Conservation (phyloP, 2,888 invertebrate species). For the Lithosia quadra region DNA sequence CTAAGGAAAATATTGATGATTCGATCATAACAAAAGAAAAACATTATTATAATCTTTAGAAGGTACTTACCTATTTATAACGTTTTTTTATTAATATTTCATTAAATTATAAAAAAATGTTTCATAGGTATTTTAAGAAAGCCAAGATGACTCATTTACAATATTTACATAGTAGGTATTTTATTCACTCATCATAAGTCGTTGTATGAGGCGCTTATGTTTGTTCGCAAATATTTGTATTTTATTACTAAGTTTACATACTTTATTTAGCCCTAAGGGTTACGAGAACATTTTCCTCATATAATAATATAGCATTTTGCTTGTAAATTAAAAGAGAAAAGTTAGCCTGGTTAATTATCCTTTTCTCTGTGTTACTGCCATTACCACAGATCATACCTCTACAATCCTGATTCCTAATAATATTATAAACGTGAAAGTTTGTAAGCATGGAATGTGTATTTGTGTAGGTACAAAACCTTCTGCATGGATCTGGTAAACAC, state of each 20-base stretch:
- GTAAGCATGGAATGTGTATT: too few species aligned
- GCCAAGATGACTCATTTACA: constrained; percentile 11
- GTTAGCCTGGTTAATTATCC: not conserved
- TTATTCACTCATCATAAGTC: constrained; percentile 34
- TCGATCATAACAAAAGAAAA: too few species aligned
- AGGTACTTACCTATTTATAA: too few species aligned
- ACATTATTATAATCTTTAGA: too few species aligned
- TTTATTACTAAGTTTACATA: constrained; percentile 35
- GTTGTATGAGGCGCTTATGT: constrained; percentile 21
- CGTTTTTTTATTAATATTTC: too few species aligned
- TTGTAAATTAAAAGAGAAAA: constrained; percentile 9
- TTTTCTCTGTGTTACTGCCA: not conserved
- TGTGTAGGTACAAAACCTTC: too few species aligned
- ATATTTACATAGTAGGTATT: constrained; percentile 31
- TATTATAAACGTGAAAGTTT: too few species aligned
- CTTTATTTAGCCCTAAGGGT: constrained; percentile 22
- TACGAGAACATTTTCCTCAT: constrained; percentile 18
- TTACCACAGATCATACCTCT: too few species aligned
- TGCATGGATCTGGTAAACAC: too few species aligned
- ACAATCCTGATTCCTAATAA: too few species aligned
- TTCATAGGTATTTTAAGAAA: not conserved
- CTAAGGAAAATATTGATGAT: too few species aligned
- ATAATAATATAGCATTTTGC: not conserved
- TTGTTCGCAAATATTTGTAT: constrained; percentile 34
- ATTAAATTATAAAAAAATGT: constrained; percentile 8